phyloP scores from a whole-genome alignment of 2,797 vertebrate genomes.

The Semotilus atromaculatus region DNA sequence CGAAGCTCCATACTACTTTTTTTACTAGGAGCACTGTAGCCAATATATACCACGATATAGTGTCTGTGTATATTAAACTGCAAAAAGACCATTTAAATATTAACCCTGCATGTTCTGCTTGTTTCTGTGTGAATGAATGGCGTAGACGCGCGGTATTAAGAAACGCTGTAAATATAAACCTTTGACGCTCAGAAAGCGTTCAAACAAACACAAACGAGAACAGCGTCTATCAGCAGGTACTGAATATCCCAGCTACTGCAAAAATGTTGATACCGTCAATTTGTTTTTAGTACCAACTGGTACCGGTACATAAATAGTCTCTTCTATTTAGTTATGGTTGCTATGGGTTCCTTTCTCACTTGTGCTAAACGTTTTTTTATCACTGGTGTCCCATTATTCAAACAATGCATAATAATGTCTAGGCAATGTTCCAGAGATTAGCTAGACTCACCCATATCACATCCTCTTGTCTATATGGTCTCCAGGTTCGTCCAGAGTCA shows the following conservation, averaged over 20 bases:
- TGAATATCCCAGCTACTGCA: background rate
- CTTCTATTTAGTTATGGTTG: background rate
- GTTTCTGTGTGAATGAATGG: too few relatives aligned
- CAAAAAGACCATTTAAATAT: too few relatives aligned
- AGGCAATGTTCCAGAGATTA: background rate
- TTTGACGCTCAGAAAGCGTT: background rate
- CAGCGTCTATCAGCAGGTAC: background rate
- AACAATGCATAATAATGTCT: background rate
- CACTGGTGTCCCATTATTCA: background rate
- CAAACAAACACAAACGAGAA: background rate
- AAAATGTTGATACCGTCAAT: background rate
- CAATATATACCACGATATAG: too few relatives aligned
- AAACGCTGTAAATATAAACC: background rate
- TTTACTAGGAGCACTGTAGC: too few relatives aligned
- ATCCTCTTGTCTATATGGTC: conserved; percentile 81
- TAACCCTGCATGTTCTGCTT: too few relatives aligned
- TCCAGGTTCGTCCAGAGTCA: conserved; percentile 85
- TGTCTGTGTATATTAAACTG: too few relatives aligned
- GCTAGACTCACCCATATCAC: conserved; percentile 78
- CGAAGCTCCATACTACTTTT: too few relatives aligned
- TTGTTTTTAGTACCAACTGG: background rate
- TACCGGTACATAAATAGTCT: background rate
- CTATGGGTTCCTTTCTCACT: background rate
- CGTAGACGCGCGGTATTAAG: too few relatives aligned
- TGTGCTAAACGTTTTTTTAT: background rate